These are phyloP conservation scores for Melanogrammus aeglefinus DNA, from an alignment of 2,797 vertebrate species.

Conservation along the genomic window DNA sequence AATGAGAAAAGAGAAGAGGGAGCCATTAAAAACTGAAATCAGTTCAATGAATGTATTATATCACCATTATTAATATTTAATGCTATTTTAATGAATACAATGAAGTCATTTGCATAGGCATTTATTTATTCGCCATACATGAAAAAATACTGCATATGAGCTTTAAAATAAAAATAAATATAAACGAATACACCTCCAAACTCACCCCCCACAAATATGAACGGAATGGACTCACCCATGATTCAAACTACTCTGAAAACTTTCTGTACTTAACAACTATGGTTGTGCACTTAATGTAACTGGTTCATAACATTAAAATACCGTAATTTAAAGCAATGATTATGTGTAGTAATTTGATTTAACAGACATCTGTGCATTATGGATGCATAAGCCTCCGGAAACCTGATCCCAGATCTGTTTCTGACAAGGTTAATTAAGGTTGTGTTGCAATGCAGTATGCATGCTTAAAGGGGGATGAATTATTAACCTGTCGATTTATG, in stretches of 20 bases:
- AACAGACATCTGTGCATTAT: slow-evolving; percentile 1
- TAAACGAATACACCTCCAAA: background rate
- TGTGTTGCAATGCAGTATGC: background rate
- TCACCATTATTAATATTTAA: background rate
- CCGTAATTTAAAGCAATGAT: background rate
- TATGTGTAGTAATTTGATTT: background rate
- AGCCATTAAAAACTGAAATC: background rate
- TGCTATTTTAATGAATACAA: background rate
- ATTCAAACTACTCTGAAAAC: background rate
- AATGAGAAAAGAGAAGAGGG: background rate
- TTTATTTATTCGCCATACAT: no score
- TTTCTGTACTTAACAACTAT: no score
- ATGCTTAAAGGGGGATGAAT: background rate
- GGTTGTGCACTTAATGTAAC: no score
- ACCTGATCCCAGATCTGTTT: background rate
- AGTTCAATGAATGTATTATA: background rate
- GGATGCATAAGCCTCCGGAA: background rate
- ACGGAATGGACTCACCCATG: background rate
- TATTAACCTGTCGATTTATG: background rate
- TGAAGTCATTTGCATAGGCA: no score
- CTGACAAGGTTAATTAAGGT: slow-evolving; percentile 6
- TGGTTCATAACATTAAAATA: background rate
- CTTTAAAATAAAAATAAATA: background rate
- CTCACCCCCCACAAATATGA: background rate
- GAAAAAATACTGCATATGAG: background rate